Evolutionary conservation across 92 coral and sea anemone genomes (phyloP), one percentile per base, ranked within the genome.

Genomic region (Isaurus tuberculatus): DNA sequence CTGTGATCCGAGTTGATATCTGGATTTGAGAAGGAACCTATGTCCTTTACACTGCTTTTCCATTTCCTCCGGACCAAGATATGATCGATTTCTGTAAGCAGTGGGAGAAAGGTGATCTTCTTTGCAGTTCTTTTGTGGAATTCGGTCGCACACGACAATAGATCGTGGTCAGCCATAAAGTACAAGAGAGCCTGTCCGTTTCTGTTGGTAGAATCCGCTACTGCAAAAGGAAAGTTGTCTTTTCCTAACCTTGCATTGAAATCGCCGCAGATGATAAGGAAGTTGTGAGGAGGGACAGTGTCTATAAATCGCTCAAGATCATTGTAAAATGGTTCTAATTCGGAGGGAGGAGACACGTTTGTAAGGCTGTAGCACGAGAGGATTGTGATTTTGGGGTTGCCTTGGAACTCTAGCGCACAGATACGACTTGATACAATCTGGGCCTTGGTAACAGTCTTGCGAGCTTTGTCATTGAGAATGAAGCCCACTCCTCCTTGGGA

Each of bases 361-460:
- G 70, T 65, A 25, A 31, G 70, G 37, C 70, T 25, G 70, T 65
- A 65, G 37, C 70, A 65, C 36, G 42, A 65, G 70, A 65, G 70
- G 36, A 27, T 65, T 8, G 70, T 65, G 14, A 4, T 65, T 65
- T 65, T 65, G 36, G n/a, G 70, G 70, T 65, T 65, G 70, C 70
- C 70, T 65, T 65, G 34, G 70, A 65, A 25, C 19, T 65, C 70
- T 26, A 27, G 36, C 36, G 33, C 70, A 1, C 70, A 65, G 70
- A 65, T 65, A 16, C 70, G 70, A 30, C 36, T 25, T 65, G 70
- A 65, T 25, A 65, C 19, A 16, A 65, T 65, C 36, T 65, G 70
- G 19, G 70, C 37, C 36, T 65, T 65, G 36, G 70, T 27, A 30
- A 65, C 34, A 25, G 4, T 26, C 36, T 65, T 65, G 34, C 70